Evolutionary conservation across 2,797 vertebrate species (phyloP).

Genomic region (Coranthus polyacanthus): DNA sequence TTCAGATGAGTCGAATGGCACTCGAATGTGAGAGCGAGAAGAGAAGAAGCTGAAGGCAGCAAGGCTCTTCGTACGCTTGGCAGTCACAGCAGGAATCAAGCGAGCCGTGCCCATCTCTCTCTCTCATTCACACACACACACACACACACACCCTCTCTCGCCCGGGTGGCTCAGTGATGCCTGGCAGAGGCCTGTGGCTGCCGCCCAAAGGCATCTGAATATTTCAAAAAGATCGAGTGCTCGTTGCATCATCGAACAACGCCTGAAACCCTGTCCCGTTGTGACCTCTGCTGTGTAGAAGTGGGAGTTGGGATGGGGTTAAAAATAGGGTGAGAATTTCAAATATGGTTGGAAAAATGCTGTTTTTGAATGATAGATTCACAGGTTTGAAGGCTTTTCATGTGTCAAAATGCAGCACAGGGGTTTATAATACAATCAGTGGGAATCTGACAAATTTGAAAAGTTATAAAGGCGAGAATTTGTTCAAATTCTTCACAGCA

Average conservation of each 20-base stretch:
- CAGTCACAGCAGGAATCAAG: conserved; percentile 53
- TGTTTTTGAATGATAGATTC: no score
- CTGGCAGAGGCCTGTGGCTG: conserved; percentile 32
- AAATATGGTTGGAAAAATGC: no score
- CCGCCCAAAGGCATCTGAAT: conserved; percentile 5
- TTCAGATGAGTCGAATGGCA: conserved; percentile 52
- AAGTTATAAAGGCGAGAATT: no score
- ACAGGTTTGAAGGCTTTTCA: no score
- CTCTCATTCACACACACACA: no score
- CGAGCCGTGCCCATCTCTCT: conserved; percentile 35
- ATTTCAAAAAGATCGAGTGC: not conserved
- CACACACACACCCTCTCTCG: conserved; percentile 12
- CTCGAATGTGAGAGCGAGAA: conserved; percentile 32
- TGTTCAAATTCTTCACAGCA: no score
- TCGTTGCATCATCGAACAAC: not conserved
- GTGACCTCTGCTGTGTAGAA: no score
- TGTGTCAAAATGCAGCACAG: no score
- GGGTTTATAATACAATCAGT: no score
- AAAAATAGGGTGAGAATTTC: no score
- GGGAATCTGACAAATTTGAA: no score
- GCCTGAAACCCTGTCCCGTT: not conserved
- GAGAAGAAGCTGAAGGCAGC: conserved; percentile 50
- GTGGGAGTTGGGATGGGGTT: no score
- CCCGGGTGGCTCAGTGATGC: conserved; percentile 39
- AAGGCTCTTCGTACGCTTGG: conserved; percentile 35